Evolutionary conservation across 2,797 vertebrate species (phyloP).

Genomic region (Nasua narica): DNA sequence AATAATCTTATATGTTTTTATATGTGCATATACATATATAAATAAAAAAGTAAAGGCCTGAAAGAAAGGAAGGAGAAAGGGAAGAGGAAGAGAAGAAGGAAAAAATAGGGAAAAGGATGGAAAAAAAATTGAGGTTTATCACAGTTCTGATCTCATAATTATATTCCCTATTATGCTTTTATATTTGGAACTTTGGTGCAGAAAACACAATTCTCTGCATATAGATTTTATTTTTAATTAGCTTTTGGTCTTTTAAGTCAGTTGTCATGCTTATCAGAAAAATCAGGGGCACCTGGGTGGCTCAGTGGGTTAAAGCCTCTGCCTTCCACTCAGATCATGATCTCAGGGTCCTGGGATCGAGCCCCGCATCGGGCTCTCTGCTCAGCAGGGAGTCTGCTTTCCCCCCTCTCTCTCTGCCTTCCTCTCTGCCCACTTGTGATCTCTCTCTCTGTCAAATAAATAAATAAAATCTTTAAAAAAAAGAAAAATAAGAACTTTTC

Average conservation of each 20-base stretch:
- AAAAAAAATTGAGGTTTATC: background rate
- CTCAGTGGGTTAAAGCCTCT: too few relatives aligned
- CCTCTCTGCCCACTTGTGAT: too few relatives aligned
- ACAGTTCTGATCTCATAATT: background rate
- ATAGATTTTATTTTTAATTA: background rate
- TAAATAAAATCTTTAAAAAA: too few relatives aligned
- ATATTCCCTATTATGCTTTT: background rate
- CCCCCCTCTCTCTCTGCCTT: too few relatives aligned
- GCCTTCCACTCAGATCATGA: too few relatives aligned
- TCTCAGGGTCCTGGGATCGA: too few relatives aligned
- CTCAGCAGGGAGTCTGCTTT: too few relatives aligned
- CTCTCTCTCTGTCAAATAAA: too few relatives aligned
- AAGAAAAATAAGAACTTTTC: background rate
- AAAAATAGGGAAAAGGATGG: background rate
- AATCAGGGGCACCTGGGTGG: too few relatives aligned
- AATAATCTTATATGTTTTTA: background rate
- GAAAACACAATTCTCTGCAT: background rate
- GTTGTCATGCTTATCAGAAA: background rate
- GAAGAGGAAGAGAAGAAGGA: background rate
- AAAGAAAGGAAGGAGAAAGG: background rate
- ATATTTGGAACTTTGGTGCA: background rate
- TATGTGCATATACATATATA: background rate
- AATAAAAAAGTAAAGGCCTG: background rate
- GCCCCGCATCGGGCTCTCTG: too few relatives aligned
- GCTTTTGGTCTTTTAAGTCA: background rate